A percentile compares a stretch with the other conserved stretches of the same genome.
phyloP scores from a whole-genome alignment of 2,113 vertebrate species.

The Acanthisitta chloris region DNA sequence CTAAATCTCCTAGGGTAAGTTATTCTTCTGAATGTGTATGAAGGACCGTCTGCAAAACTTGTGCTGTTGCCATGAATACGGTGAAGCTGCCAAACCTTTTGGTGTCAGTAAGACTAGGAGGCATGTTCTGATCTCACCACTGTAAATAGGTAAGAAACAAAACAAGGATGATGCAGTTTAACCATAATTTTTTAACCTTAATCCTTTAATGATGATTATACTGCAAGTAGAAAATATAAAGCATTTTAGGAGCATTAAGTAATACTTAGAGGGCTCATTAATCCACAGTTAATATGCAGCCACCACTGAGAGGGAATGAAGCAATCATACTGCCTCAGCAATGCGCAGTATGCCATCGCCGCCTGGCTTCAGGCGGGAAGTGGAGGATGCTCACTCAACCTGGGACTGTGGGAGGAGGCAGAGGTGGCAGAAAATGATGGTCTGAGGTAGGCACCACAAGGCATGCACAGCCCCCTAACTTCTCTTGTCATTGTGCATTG shows the following conservation, averaged over 20 bases:
- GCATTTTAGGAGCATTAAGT: constrained; percentile 4
- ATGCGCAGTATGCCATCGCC: rapidly evolving
- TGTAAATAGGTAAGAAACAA: background rate
- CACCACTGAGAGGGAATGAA: constrained; percentile 1
- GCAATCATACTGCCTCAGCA: background rate
- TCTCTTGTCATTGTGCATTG: rapidly evolving
- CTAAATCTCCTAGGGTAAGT: background rate
- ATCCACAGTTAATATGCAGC: background rate
- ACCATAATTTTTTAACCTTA: background rate
- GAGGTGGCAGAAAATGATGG: background rate
- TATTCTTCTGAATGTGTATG: background rate
- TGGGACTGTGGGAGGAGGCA: rapidly evolving
- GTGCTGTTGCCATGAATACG: background rate
- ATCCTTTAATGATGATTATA: constrained; percentile 35
- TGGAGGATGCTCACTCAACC: background rate
- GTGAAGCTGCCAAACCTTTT: background rate
- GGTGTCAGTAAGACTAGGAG: background rate
- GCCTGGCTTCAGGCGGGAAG: background rate
- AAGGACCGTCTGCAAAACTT: background rate
- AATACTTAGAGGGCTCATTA: constrained; percentile 16
- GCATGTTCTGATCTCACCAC: rapidly evolving
- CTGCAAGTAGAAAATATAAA: constrained; percentile 24
- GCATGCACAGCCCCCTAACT: rapidly evolving
- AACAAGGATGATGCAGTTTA: background rate
- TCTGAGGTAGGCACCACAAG: background rate